phyloP scores from a whole-genome alignment of 2,113 vertebrate species.

The Canis aureus region DNA sequence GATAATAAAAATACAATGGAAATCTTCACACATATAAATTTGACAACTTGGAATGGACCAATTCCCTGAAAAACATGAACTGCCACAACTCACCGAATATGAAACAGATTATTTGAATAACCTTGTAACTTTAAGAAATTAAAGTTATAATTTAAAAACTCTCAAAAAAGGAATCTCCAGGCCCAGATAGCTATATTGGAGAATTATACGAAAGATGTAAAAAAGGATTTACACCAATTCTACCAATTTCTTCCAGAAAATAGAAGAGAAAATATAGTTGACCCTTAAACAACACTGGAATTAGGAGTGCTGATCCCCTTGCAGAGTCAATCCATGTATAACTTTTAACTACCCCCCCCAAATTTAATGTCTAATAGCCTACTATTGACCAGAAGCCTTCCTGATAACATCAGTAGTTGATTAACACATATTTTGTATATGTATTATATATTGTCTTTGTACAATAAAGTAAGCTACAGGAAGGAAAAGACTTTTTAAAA shows the following conservation, averaged over 20 bases:
- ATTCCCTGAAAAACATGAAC: not conserved
- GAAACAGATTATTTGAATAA: not conserved
- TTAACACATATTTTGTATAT: not conserved
- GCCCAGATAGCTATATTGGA: not conserved
- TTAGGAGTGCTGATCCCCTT: not conserved
- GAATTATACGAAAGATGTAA: not conserved
- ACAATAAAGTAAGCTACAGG: not conserved
- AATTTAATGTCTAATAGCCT: not conserved
- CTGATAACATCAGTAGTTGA: not conserved
- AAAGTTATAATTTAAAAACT: not conserved
- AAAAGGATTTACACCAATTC: not conserved
- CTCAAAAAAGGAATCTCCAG: not conserved
- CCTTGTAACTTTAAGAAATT: not conserved
- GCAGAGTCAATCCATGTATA: not conserved
- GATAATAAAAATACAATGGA: not conserved
- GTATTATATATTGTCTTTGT: not conserved
- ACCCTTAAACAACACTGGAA: not conserved
- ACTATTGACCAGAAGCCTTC: not conserved
- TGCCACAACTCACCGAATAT: not conserved
- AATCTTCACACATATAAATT: not conserved
- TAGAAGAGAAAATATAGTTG: not conserved
- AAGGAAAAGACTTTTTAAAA: not conserved
- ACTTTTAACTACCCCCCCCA: not conserved
- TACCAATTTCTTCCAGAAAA: not conserved
- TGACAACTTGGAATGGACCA: not conserved